Evolutionary conservation across 2,113 vertebrate species (phyloP).

Genomic region (crab-eating macaque (Macaca fascicularis)): DNA sequence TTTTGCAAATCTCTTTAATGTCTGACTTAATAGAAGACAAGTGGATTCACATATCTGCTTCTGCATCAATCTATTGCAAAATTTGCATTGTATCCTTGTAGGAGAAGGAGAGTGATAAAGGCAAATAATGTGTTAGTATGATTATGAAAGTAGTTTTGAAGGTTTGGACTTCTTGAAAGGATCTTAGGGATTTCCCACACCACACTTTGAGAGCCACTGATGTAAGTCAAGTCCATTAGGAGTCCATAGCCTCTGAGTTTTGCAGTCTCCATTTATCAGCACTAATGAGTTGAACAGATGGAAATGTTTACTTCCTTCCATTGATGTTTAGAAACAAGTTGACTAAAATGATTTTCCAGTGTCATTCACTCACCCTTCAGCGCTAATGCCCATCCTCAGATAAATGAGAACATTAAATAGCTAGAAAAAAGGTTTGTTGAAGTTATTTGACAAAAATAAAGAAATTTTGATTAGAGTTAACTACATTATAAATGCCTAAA

Average conservation of each 20-base stretch:
- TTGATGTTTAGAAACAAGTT: not conserved
- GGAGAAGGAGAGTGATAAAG: not conserved
- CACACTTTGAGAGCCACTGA: not conserved
- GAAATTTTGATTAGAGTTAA: not conserved
- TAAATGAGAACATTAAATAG: not conserved
- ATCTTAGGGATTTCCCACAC: not conserved
- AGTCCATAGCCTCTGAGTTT: not conserved
- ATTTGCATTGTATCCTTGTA: not conserved
- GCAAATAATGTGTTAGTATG: not conserved
- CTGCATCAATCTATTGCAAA: not conserved
- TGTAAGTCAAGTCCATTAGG: not conserved
- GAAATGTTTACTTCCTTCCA: not conserved
- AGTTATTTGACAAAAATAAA: not conserved
- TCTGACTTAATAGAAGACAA: not conserved
- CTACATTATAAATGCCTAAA: not conserved
- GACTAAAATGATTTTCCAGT: not conserved
- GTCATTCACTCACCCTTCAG: not conserved
- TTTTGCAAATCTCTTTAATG: slow-evolving; percentile 1
- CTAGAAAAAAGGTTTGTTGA: not conserved
- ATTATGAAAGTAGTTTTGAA: not conserved
- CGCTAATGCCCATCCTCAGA: not conserved
- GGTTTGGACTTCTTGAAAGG: not conserved
- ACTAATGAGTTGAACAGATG: not conserved
- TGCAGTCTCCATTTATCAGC: not conserved
- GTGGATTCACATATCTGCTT: not conserved